Base-by-base conservation (phyloP, 2,888 invertebrate genomes). In the Geophilus truncorum region DNA sequence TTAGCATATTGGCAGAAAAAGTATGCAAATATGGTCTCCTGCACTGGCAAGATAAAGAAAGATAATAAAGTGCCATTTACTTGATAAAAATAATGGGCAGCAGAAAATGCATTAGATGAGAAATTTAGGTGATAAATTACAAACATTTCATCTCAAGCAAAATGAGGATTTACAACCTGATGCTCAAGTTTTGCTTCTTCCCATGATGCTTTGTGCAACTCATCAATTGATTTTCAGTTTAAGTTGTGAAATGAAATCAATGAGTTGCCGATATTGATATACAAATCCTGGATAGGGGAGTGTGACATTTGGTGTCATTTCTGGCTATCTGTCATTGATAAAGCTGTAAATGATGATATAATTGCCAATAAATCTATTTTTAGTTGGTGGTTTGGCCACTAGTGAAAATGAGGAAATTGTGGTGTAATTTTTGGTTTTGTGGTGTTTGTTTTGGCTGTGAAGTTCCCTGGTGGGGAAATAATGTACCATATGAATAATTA, bases 1-100 rank as follows among this genome's bases (percentile, higher is more conserved):
- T 57, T 57, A 57, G 57, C 57, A 57, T 57, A 57, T 57, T 57
- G 57, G 57, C 51, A n/a, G 4, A 57, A 57, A 57, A 57, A 57
- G 21, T 57, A 57, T 57, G 57, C 57, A 57, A 57, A 57, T 57
- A 57, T 57, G 57, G 57, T 57, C 57, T 57, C 57, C 57, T 57
- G 57, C 57, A 57, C 57, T 9, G 18, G 57, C 57, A 57, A 57
- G 57, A 57, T 57, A 57, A 57, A 57, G 57, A 57, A 57, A 57
- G 57, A 57, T 57, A 57, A 57, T 57, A 57, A 57, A 57, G 57
- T 57, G 57, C 57, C 57, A 57, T 57, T 57, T 57, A 57, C 18
- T 57, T 9, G 57, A 57, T 57, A 57, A 18, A 57, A 18, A 57
- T 57, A 57, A 57, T 57, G 57, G 57, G 57, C 57, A 57, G 21